Percentiles rank a stretch among this genome's conserved stretches.
phyloP scores from a whole-genome alignment of 2,113 vertebrate species.

The Crotophaga sulcirostris region DNA sequence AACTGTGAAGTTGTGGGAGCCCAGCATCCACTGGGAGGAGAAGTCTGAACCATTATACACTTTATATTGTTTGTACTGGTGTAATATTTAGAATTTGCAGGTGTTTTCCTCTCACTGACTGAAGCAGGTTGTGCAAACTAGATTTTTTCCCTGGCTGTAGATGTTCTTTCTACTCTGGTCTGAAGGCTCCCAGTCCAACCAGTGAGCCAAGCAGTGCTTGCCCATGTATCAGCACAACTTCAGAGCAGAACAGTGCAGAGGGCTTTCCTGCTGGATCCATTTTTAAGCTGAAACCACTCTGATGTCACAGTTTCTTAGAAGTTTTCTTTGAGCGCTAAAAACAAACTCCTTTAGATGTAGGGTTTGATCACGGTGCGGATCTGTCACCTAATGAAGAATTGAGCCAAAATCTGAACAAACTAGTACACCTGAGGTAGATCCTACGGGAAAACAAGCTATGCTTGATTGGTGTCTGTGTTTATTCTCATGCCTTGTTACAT shows the following conservation, averaged over 20 bases:
- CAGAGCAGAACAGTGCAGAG: neutral
- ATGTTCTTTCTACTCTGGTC: too few species aligned
- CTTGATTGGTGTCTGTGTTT: accelerated
- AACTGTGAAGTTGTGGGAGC: accelerated
- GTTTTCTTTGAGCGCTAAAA: neutral
- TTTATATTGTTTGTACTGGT: neutral
- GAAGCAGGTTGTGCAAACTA: too few species aligned
- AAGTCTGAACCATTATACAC: accelerated
- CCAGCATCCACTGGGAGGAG: neutral
- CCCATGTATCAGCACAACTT: too few species aligned
- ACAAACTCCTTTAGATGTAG: neutral
- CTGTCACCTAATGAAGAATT: neutral
- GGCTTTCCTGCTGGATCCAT: too few species aligned
- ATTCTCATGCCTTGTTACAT: neutral
- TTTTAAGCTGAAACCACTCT: neutral
- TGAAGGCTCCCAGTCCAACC: accelerated
- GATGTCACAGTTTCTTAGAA: neutral
- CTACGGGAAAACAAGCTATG: accelerated
- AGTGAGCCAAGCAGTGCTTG: accelerated
- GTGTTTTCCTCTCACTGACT: neutral
- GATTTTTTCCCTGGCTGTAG: neutral
- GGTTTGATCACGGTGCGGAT: neutral
- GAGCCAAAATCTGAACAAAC: neutral
- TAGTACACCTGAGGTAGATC: accelerated
- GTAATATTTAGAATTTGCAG: neutral